phyloP scores from a whole-genome alignment of 2,113 vertebrate genomes.

The Anser brachyrhynchus region DNA sequence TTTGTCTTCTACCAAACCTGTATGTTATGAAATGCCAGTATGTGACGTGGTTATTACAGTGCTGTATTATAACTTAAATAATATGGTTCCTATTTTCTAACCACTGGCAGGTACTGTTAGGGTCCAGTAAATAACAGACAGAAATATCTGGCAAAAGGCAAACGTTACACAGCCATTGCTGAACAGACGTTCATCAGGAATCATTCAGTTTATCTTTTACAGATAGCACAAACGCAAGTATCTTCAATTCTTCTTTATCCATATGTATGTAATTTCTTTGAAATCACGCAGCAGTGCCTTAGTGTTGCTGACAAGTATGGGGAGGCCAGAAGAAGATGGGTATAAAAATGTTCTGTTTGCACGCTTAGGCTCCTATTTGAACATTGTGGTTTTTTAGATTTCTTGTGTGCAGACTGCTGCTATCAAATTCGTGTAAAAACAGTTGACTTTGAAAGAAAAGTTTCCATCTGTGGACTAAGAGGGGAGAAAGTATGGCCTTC shows the following conservation, averaged over 20 bases:
- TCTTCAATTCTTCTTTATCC: not conserved
- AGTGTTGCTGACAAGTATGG: not conserved
- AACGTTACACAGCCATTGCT: not conserved
- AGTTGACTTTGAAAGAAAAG: not conserved
- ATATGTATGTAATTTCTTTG: not conserved
- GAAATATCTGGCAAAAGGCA: not conserved
- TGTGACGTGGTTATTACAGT: not conserved
- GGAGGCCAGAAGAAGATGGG: not conserved
- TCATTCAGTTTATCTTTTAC: not conserved
- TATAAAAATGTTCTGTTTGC: fast-evolving
- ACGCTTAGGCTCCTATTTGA: fast-evolving
- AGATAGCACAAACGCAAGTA: not conserved
- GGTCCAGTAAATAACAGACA: not conserved
- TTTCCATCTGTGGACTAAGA: not conserved
- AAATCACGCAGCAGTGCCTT: not conserved
- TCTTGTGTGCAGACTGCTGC: not conserved
- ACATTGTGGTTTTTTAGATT: not conserved
- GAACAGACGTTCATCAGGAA: not conserved
- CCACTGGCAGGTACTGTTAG: not conserved
- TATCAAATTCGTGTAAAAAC: not conserved
- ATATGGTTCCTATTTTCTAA: not conserved
- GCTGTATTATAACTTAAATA: not conserved
- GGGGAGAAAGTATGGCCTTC: not conserved
- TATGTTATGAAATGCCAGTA: not conserved
- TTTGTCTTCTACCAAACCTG: not conserved